Base-by-base conservation (phyloP, 2,888 invertebrate species). In the Andrena praecox region DNA sequence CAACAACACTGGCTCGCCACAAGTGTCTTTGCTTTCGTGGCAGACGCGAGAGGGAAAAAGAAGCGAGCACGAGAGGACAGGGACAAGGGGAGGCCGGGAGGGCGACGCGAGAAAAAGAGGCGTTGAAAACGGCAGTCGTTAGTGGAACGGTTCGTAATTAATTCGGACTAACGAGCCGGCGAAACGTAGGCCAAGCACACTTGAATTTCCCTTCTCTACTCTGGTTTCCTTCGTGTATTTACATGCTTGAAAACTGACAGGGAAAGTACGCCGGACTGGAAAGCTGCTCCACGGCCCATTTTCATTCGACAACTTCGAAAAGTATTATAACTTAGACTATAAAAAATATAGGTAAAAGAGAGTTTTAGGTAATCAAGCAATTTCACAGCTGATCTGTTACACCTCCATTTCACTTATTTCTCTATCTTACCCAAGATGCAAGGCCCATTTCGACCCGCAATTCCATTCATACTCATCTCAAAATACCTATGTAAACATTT, bases 121-220 rank as follows among this genome's bases (percentile, higher is more conserved):
- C 90, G 90, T 92, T 90, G 91, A 91, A 92, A 92, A 92, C 90
- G 89, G 88, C 85, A 85, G 89, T 91, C 89, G 90, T 91, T 92
- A 91, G 89, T 85, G 87, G 89, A 91, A 91, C 87, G 89, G 82
- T 82, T 87, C 82, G 91, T 89, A 92, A 93, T 92, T 93, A 93
- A 92, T 91, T 88, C 85, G 76, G 73, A 72, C 87, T 91, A 91
- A 93, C 91, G 89, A 93, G 91, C 84, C 78, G 82, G 86, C 88
- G 82, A 82, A 81, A 84, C 68, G 71, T 80, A 73, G 62, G 56
- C 66, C 50, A 60, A 66, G 69, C 62, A 77, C 85, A 78, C 85
- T 83, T 74, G 68, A 83, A 83, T 83, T 87, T 73, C 54, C 72
- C 67, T 33, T 8, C 52, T 71, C 24, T 33, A 42, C 63, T 68